Evolutionary conservation across 2,888 invertebrate genomes (phyloP), one percentile per base, ranked within the genome.

Genomic region (Melikaiella ostensackeni): DNA sequence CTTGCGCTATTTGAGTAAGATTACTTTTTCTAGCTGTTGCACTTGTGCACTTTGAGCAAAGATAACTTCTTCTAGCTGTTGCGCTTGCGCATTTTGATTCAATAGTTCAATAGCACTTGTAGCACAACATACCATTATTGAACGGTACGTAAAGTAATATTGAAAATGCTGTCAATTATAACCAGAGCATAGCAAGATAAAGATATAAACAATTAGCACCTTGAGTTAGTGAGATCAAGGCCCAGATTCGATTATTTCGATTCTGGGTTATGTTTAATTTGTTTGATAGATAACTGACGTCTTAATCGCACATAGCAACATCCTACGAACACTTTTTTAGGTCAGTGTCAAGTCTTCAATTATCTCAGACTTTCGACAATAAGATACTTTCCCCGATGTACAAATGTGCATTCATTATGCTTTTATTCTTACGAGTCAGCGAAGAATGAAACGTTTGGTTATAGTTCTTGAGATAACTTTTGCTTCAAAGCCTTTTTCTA

Each of bases 341-440:
- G 57, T 57, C 57, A 57, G 57, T 57, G 57, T 57, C 57, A 57
- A 21, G 57, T 24, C 57, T 24, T 57, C 57, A 57, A 57, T 57
- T 57, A 57, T 57, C 24, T 57, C 13, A 57, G 13, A 57, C 57
- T 13, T 57, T 57, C 57, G 24, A 57, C 24, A 57, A 24, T 57
- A 21, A 24, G 13, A 57, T 24, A 24, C 57, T 57, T 57, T 57
- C 57, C 57, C 57, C 13, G 57, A 57, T 57, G 57, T 57, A 57
- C 13, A 57, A 57, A 57, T 57, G 57, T 57, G 57, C 57, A 11
- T 13, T 24, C 24, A 57, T 57, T 57, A 24, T 57, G 24, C 24
- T 57, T 57, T 57, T 57, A 57, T 57, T 57, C 57, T 24, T 24
- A 24, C 57, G 24, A 57, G 57, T 24, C 24, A 57, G 13, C 13